A percentile compares a stretch with the other conserved stretches of the same genome.
Conservation (phyloP, 2,113 vertebrate genomes). For the Kryptolebias marmoratus region DNA sequence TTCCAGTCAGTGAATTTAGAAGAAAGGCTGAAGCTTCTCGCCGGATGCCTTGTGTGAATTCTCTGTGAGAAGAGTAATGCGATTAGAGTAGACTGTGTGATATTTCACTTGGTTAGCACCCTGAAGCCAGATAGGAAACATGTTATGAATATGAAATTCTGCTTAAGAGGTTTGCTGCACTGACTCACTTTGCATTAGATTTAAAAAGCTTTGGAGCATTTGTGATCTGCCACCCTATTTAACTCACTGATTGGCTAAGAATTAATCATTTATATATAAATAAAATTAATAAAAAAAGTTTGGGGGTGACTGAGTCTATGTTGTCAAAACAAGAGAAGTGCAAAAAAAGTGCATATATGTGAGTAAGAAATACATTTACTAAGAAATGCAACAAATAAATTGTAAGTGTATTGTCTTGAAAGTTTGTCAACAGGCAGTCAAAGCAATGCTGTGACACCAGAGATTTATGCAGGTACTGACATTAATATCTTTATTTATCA, state of each 20-base stretch:
- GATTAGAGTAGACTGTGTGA: slow-evolving; percentile 75
- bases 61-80: slow-evolving; percentile 72
- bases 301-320: neutral
- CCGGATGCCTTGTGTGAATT: slow-evolving; percentile 50
- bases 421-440: too few relatives aligned
- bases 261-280: neutral
- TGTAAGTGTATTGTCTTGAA: too few relatives aligned
- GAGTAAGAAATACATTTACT: too few relatives aligned
- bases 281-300: too few relatives aligned
- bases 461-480: too few relatives aligned
- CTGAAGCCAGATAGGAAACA: slow-evolving; percentile 64
- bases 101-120: slow-evolving; percentile 74
- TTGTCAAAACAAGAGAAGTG: too few relatives aligned
- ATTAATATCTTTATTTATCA: too few relatives aligned
- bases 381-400: too few relatives aligned
- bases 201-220: slow-evolving; percentile 20
- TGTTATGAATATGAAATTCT: slow-evolving; percentile 71
- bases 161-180: slow-evolving; percentile 49
- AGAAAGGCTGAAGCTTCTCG: slow-evolving; percentile 52
- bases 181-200: slow-evolving; percentile 46
- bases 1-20: slow-evolving; percentile 45
- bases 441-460: too few relatives aligned
- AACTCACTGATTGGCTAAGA: slow-evolving; percentile 13
- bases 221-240: slow-evolving; percentile 11
- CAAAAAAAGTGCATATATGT: too few relatives aligned